Evolutionary conservation across 2,888 invertebrate species (phyloP).

Genomic region (Drosophila peninsularis): DNA sequence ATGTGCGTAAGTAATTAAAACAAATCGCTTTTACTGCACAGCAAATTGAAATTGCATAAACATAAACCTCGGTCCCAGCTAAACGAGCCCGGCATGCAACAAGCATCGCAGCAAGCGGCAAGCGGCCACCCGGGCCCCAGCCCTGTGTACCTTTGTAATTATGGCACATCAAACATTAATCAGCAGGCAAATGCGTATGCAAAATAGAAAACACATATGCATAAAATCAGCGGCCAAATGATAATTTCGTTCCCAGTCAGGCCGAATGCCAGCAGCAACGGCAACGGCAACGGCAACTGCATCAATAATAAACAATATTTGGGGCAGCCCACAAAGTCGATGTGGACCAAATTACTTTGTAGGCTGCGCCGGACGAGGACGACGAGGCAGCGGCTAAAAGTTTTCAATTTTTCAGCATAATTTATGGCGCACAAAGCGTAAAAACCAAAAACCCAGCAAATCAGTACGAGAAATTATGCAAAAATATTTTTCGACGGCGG

Average conservation of each 20-base stretch:
- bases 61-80: conserved; percentile 43
- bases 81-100: conserved; percentile 63
- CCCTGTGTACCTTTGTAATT: conserved; percentile 64
- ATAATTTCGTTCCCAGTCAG: conserved; percentile 65
- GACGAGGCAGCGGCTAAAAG: conserved; percentile 12
- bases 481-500: conserved; percentile 66
- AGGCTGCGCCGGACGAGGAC: background rate
- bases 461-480: conserved; percentile 76
- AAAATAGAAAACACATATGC: conserved; percentile 36
- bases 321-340: conserved; percentile 48
- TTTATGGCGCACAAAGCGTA: conserved; percentile 74
- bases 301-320: conserved; percentile 34
- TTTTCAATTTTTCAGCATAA: conserved; percentile 71
- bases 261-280: conserved; percentile 25
- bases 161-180: conserved; percentile 77
- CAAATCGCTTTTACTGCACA: conserved; percentile 77
- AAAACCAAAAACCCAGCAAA: conserved; percentile 72
- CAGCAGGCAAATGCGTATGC: conserved; percentile 65
- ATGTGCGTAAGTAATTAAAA: conserved; percentile 80
- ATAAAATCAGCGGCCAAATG: conserved; percentile 59
- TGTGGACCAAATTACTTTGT: conserved; percentile 74
- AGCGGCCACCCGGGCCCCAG: background rate
- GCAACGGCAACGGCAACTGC: conserved; percentile 4
- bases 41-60: conserved; percentile 77
- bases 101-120: conserved; percentile 11